Percentiles rank a stretch among this genome's conserved stretches.
Conservation (phyloP, 2,888 invertebrate genomes). For the Ochlodes sylvanus region DNA sequence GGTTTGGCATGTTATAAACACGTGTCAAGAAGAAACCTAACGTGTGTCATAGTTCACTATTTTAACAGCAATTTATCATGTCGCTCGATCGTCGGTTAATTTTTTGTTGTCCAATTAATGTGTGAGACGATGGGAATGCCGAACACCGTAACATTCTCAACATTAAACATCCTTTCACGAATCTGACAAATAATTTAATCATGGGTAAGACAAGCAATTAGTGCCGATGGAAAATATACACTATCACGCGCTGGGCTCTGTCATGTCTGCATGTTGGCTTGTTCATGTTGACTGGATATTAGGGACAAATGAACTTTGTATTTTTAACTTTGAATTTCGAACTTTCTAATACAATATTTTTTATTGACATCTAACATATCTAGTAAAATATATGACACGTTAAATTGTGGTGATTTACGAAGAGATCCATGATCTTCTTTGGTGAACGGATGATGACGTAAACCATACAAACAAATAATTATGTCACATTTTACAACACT, state of each 20-base stretch:
- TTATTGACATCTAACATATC: no score
- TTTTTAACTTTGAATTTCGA: no score
- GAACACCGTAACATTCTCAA: slow-evolving; percentile 34
- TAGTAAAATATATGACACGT: no score
- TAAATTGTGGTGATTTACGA: no score
- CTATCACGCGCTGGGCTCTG: background rate
- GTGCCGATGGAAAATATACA: slow-evolving; percentile 4
- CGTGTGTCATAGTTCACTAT: slow-evolving; percentile 78
- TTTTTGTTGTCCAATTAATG: slow-evolving; percentile 55
- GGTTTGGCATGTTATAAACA: slow-evolving; percentile 60
- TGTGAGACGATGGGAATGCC: slow-evolving; percentile 40
- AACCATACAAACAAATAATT: no score
- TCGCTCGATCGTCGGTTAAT: slow-evolving; percentile 56
- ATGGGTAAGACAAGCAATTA: slow-evolving; percentile 18
- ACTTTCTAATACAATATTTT: no score
- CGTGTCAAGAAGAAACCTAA: slow-evolving; percentile 55
- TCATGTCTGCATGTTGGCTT: background rate
- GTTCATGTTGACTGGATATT: background rate
- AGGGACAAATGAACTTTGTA: no score
- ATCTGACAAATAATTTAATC: slow-evolving; percentile 36
- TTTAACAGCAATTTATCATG: slow-evolving; percentile 72
- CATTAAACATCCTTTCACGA: slow-evolving; percentile 34
- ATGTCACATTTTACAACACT: no score
- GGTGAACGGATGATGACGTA: no score
- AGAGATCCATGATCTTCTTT: no score